Evolutionary conservation across 2,888 invertebrate species (phyloP), one percentile per base, ranked within the genome.

Genomic region (Sussaba pulchella): DNA sequence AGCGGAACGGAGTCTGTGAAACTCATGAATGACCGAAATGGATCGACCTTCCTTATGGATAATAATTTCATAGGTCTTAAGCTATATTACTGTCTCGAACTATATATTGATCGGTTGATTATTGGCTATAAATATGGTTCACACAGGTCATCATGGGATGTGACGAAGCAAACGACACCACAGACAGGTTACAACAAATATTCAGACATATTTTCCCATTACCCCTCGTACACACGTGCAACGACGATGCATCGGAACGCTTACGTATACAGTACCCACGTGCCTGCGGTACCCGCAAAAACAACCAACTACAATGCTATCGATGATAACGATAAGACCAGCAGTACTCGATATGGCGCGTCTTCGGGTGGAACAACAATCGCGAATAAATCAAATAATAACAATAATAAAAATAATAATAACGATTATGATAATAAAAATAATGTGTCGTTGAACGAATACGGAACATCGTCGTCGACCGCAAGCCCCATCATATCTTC

Each of bases 121-220:
- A 43, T 63, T 81, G 64, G 43, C 66, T 66, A 17, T 45, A 36
- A 47, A 76, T 71, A 82, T 86, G 70, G 86, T 85, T 81, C 85
- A 88, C 82, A 83, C 90, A 92, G 92, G 91, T 91, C 89, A 84
- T 88, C 87, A 86, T 89, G 88, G 91, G 88, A 88, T 82, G 76
- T 88, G 74, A 91, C 91, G 82, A 90, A 91, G 81, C 87, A 89
- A 86, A 89, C 87, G 86, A 88, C 88, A 70, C 88, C 86, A 85
- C 88, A 86, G 82, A 84, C 88, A 76, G 85, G 86, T 82, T 86
- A 85, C 78, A 86, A 88, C 78, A 86, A 88, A 82, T 87, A 88
- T 84, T 86, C 87, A 63, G 85, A 89, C 81, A 85, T 87, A 69
- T 85, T 85, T 67, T 76, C 86, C 75, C 86, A 86, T 83, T 78